These are phyloP conservation scores for Drosophila lacertosa DNA, from an alignment of 1,140 invertebrate species.

Conservation along the genomic window DNA sequence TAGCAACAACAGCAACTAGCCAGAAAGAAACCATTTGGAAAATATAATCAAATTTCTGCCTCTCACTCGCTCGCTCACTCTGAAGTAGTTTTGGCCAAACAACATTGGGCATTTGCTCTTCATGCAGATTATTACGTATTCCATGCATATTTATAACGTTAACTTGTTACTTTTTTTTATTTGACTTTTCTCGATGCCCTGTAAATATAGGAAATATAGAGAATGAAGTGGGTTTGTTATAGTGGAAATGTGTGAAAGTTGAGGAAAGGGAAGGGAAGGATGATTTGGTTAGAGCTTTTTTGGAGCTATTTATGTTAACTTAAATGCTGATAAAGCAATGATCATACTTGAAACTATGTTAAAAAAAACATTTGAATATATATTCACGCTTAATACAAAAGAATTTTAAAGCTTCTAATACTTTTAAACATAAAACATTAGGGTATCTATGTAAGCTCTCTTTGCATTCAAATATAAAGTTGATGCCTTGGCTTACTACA, in stretches of 20 bases:
- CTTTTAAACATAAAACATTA: too few relatives aligned
- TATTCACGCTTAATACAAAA: too few relatives aligned
- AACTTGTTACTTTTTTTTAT: conserved; percentile 37
- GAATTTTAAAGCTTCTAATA: too few relatives aligned
- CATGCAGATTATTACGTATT: conserved; percentile 45
- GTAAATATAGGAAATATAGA: neutral
- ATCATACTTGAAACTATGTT: too few relatives aligned
- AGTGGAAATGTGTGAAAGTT: neutral
- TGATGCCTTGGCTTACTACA: too few relatives aligned
- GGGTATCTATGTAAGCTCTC: too few relatives aligned
- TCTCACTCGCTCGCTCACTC: conserved; percentile 15
- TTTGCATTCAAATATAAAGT: too few relatives aligned
- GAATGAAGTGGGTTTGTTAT: neutral
- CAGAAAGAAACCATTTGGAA: conserved; percentile 68
- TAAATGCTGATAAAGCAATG: too few relatives aligned
- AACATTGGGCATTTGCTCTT: conserved; percentile 2
- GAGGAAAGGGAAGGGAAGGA: too few relatives aligned
- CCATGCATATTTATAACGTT: conserved; percentile 65
- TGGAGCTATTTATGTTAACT: too few relatives aligned
- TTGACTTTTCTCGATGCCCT: conserved; percentile 10
- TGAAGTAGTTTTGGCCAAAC: neutral
- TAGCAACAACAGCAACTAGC: conserved; percentile 17
- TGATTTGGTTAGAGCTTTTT: too few relatives aligned
- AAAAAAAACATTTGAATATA: too few relatives aligned
- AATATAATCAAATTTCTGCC: conserved; percentile 69